Evolutionary conservation across 1,140 invertebrate genomes (phyloP).

Genomic region (Gonatopus flavifemur): DNA sequence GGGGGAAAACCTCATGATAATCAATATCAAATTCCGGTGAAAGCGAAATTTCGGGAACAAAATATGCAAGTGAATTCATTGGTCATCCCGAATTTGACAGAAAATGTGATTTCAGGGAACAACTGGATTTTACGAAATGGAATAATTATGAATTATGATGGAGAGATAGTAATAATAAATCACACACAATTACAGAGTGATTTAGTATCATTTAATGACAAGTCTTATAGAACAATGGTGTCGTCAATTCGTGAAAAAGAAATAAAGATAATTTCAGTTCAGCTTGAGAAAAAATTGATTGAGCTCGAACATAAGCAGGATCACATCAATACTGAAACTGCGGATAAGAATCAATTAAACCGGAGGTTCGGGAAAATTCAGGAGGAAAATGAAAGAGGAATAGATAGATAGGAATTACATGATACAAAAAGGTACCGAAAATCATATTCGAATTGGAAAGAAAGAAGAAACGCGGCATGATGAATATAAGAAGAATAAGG

Average conservation of each 20-base stretch:
- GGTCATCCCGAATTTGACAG: not conserved
- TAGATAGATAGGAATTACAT: too few relatives aligned
- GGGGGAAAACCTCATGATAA: too few relatives aligned
- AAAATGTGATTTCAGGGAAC: conserved; percentile 8
- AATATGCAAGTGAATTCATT: too few relatives aligned
- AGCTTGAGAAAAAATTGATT: not conserved
- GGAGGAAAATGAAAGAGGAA: too few relatives aligned
- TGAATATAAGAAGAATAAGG: not conserved
- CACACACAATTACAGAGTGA: too few relatives aligned
- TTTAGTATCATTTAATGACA: not conserved
- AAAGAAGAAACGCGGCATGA: not conserved
- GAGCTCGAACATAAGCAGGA: not conserved
- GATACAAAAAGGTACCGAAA: not conserved
- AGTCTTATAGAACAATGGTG: not conserved
- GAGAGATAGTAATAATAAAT: not conserved
- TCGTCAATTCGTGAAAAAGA: not conserved
- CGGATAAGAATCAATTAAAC: too few relatives aligned
- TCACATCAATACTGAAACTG: too few relatives aligned
- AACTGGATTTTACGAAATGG: not conserved
- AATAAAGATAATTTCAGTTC: not conserved
- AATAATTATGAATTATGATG: not conserved
- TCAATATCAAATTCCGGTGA: too few relatives aligned
- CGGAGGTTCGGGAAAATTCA: too few relatives aligned
- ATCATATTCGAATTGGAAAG: not conserved
- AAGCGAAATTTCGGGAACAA: too few relatives aligned